phyloP scores from a whole-genome alignment of 2,888 invertebrate genomes.

The Hoplodrina blanda region DNA sequence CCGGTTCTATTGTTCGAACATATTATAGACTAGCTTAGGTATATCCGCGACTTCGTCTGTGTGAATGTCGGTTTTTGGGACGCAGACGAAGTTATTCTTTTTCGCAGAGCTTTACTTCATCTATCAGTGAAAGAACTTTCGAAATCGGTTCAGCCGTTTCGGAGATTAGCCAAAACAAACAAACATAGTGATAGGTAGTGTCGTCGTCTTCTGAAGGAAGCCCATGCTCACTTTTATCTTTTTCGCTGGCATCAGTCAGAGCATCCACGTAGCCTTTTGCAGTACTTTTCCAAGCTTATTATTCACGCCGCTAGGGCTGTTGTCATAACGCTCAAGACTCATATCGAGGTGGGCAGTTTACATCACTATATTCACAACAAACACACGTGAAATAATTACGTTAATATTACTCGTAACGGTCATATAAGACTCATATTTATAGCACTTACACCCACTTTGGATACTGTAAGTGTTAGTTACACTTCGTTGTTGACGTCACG shows the following conservation, averaged over 20 bases:
- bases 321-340: neutral
- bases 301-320: neutral
- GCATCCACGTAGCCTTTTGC: neutral
- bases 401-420: conserved; percentile 5
- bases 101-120: no score
- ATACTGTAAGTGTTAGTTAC: neutral
- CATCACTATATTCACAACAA: no score
- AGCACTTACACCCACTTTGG: neutral
- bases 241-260: neutral
- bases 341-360: neutral
- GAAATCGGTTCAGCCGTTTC: no score
- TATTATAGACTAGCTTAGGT: no score
- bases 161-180: no score
- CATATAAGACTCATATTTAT: conserved; percentile 14
- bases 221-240: neutral
- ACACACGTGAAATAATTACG: neutral
- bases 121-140: no score
- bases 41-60: no score
- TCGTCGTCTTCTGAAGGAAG: no score
- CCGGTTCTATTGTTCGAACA: no score
- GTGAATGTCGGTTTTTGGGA: no score
- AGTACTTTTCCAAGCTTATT: neutral
- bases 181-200: no score
- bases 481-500: neutral
- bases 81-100: no score